Percentiles rank a stretch among this genome's conserved stretches.
These are phyloP conservation scores for Chrysoperla carnea DNA, from an alignment of 1,140 invertebrate species.

Conservation along the genomic window DNA sequence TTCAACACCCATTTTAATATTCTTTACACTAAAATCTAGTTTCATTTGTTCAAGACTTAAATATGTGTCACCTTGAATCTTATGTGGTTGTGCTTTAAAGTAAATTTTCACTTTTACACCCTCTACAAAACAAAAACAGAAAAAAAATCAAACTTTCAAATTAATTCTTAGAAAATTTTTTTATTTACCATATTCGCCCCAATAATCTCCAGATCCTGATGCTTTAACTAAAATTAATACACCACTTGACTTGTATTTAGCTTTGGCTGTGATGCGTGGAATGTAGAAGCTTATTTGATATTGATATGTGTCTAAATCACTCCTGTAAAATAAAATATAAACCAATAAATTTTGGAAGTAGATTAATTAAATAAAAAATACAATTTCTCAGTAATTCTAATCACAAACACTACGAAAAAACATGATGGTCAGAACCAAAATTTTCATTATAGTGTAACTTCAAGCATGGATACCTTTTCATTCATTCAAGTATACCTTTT, in stretches of 20 bases:
- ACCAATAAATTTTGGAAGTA: too few relatives aligned
- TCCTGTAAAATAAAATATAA: constrained; percentile 29
- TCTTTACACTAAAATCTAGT: constrained; percentile 62
- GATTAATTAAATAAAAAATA: constrained; percentile 7
- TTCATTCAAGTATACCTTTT: too few relatives aligned
- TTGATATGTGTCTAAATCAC: constrained; percentile 54
- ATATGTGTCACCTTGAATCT: constrained; percentile 37
- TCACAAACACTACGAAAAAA: too few relatives aligned
- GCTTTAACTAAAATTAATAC: constrained; percentile 59
- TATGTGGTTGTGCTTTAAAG: constrained; percentile 45
- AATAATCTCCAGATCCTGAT: constrained; percentile 65
- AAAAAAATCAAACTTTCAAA: neutral
- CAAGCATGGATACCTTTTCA: too few relatives aligned
- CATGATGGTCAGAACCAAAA: too few relatives aligned
- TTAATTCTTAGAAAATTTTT: constrained; percentile 1
- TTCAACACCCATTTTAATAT: constrained; percentile 66
- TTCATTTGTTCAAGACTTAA: constrained; percentile 52
- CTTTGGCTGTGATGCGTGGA: constrained; percentile 53
- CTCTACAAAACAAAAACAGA: constrained; percentile 30
- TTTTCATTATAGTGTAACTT: too few relatives aligned
- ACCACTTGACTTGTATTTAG: constrained; percentile 59
- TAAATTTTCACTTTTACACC: constrained; percentile 69
- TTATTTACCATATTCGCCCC: constrained; percentile 62
- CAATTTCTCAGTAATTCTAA: too few relatives aligned
- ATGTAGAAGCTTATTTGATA: constrained; percentile 59